phyloP scores from a whole-genome alignment of 2,888 invertebrate species.

The Empis livida region DNA sequence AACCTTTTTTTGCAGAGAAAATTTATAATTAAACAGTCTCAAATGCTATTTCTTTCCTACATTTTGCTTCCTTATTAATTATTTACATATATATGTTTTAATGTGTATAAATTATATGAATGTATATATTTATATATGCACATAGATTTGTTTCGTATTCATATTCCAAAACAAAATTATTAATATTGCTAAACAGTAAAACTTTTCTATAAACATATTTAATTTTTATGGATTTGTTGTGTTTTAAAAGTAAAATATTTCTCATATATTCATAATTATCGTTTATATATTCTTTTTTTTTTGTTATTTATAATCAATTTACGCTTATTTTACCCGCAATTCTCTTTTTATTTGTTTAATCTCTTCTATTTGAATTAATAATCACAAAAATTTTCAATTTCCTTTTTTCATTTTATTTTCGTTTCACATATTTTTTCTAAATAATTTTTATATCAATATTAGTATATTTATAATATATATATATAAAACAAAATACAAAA shows the following conservation, averaged over 20 bases:
- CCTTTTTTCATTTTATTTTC: neutral
- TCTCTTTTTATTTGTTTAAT: slow-evolving; percentile 1
- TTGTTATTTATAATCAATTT: neutral
- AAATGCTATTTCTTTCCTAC: too few relatives aligned
- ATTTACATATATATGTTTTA: too few relatives aligned
- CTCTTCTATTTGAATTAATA: neutral
- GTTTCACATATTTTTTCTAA: neutral
- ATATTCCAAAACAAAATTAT: too few relatives aligned
- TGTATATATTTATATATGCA: too few relatives aligned
- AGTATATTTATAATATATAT: neutral
- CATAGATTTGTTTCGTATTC: too few relatives aligned
- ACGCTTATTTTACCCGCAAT: neutral
- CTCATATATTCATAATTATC: slow-evolving; percentile 1
- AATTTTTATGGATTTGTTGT: slow-evolving; percentile 8
- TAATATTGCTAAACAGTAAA: too few relatives aligned
- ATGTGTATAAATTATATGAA: too few relatives aligned
- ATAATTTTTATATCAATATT: neutral
- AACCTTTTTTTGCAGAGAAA: too few relatives aligned
- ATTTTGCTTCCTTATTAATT: too few relatives aligned
- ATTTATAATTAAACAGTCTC: too few relatives aligned
- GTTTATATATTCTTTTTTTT: slow-evolving; percentile 2
- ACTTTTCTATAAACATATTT: too few relatives aligned
- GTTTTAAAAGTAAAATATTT: slow-evolving; percentile 10
- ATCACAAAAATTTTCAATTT: neutral
- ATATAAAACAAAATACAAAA: slow-evolving; percentile 2